Conservation (phyloP, 2,797 vertebrate genomes). For the Malacoraja senta region DNA sequence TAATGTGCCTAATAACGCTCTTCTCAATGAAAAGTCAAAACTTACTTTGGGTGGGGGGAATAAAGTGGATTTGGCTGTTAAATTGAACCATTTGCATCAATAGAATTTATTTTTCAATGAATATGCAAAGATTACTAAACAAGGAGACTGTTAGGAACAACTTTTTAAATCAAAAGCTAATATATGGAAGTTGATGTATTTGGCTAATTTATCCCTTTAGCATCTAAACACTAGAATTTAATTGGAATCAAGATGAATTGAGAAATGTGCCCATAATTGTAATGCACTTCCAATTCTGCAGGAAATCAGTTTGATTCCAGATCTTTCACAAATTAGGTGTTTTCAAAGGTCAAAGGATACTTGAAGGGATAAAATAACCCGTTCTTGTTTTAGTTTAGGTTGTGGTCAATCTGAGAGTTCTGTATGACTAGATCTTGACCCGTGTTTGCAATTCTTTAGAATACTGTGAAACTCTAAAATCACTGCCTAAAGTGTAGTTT, state of each 20-base stretch:
- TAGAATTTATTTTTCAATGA: slow-evolving; percentile 43
- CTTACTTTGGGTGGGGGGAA: not conserved
- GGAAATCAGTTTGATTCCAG: not conserved
- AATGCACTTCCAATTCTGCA: not conserved
- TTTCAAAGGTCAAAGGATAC: slow-evolving; percentile 5
- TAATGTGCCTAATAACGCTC: not conserved
- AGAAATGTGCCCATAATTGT: not conserved
- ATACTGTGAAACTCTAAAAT: slow-evolving; percentile 27
- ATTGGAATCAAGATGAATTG: not conserved
- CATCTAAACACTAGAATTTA: not conserved
- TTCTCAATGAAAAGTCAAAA: not conserved
- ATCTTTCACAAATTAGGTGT: not conserved
- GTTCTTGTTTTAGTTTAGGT: not conserved
- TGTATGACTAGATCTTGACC: not conserved
- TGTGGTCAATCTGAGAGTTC: not conserved
- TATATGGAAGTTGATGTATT: not conserved
- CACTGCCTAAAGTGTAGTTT: slow-evolving; percentile 25
- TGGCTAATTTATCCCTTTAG: not conserved
- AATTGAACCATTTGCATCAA: not conserved
- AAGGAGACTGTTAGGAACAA: slow-evolving; percentile 46
- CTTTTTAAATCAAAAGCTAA: slow-evolving; percentile 36
- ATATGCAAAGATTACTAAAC: slow-evolving; percentile 48
- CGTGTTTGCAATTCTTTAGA: slow-evolving; percentile 22
- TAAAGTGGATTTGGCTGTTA: not conserved
- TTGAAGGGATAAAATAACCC: slow-evolving; percentile 25